These are phyloP conservation scores for Anableps anableps DNA, from an alignment of 2,797 vertebrate species.

Conservation along the genomic window DNA sequence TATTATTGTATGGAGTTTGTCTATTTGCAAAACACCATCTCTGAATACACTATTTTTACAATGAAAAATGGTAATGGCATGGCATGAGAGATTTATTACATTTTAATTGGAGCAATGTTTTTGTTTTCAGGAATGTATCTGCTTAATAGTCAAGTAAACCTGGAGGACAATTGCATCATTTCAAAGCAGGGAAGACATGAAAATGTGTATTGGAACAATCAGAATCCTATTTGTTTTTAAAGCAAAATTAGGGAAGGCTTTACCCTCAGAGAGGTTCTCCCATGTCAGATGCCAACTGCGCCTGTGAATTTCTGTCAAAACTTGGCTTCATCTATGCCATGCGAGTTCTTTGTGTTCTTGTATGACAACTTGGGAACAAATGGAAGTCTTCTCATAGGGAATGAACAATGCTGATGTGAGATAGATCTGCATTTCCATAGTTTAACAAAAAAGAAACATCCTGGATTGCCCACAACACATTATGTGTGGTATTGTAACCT, in stretches of 20 bases:
- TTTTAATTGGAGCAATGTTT: no score
- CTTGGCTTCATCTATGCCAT: conserved; percentile 40
- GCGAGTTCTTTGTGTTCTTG: conserved; percentile 43
- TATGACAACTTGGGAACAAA: conserved; percentile 59
- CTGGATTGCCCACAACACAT: neutral
- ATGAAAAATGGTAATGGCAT: no score
- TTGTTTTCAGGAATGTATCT: no score
- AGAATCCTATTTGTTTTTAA: conserved; percentile 22
- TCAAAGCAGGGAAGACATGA: conserved; percentile 15
- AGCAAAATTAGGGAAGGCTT: conserved; percentile 43
- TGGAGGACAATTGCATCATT: no score
- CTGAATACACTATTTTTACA: no score
- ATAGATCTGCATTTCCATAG: conserved; percentile 38
- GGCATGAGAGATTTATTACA: no score
- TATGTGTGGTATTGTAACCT: neutral
- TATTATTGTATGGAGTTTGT: no score
- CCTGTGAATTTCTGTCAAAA: conserved; percentile 24
- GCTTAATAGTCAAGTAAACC: no score
- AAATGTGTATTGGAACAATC: conserved; percentile 45
- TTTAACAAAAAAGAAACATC: conserved; percentile 21
- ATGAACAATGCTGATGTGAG: conserved; percentile 33
- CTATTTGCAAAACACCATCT: no score
- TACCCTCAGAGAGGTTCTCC: conserved; percentile 33
- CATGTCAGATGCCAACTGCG: conserved; percentile 39
- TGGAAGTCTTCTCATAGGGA: conserved; percentile 36